Evolutionary conservation across 2,888 invertebrate species (phyloP), one percentile per base, ranked within the genome.

Genomic region (Harpalus rubripes): DNA sequence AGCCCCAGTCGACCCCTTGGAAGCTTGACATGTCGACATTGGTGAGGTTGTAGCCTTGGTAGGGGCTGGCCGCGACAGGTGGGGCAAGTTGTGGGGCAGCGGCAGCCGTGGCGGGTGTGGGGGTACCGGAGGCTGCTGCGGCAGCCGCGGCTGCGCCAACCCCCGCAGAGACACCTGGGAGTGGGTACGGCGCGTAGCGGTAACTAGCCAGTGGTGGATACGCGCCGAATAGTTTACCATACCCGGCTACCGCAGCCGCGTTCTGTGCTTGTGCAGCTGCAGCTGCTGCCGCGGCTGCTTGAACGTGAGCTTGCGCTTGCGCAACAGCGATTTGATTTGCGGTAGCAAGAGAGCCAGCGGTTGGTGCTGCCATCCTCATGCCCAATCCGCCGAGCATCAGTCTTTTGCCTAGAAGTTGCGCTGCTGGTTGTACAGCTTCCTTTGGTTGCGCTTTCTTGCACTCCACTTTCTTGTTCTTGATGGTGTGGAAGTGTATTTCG

Each of bases 361-460:
- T 87, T 7, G 94, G 94, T 0, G 94, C 93, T 88, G 93, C 92
- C 92, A 96, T 90, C 89, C 92, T 93, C 91, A 93, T 94, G 88
- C 96, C 96, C 76, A 96, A 91, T 7, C 96, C 94, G 88, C 96
- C 95, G 87, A 95, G 91, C 90, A 95, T 94, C 87, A 95, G 93
- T 86, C 95, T 92, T 89, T 95, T 95, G 85, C 95, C 94, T 81
- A 95, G 90, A 18, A 95, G 91, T 87, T 95, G 92, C n/a, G 94
- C 93, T 84, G 94, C 94, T 5, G 95, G 95, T 87, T 95, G 95
- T 0, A 97, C 97, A 0, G 96, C 96, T 89, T 97, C 97, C 90
- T 97, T 97, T 26, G 97, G 97, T 92, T 97, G 97, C 1, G 97
- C 97, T 90, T 97, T 96, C 92, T 97, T 97, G 91, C 97, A 97